Conservation (phyloP, 2,797 vertebrate species). For the Sebastes miniatus region DNA sequence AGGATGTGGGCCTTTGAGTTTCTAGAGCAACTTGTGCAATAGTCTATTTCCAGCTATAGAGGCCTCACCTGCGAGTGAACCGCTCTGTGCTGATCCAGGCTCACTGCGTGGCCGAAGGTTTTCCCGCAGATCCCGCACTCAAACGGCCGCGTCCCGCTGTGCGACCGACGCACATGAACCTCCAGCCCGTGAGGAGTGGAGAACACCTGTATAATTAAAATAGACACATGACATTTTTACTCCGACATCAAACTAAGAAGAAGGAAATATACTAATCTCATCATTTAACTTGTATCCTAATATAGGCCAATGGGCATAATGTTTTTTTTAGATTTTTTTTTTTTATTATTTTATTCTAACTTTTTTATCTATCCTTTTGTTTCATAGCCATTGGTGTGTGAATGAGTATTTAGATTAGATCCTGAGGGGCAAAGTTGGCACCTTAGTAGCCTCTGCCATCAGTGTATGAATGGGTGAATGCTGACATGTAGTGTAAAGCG, state of each 20-base stretch:
- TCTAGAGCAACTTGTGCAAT: background rate
- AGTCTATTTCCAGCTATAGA: background rate
- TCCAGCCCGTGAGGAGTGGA: conserved; percentile 97
- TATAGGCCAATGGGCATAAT: too few relatives aligned
- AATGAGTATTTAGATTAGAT: too few relatives aligned
- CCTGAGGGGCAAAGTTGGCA: too few relatives aligned
- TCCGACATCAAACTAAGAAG: background rate
- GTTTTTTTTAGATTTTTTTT: fast-evolving
- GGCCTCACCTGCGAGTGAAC: conserved; percentile 93
- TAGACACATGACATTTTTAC: background rate
- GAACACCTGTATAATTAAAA: conserved; percentile 85
- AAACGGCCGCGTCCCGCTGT: conserved; percentile 96
- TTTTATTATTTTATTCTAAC: too few relatives aligned
- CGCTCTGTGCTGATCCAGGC: conserved; percentile 96
- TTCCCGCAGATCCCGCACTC: conserved; percentile 97
- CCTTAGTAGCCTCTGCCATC: too few relatives aligned
- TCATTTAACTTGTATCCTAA: background rate
- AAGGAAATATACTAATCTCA: background rate
- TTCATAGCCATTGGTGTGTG: too few relatives aligned
- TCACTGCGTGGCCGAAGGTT: conserved; percentile 97
- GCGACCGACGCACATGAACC: conserved; percentile 95
- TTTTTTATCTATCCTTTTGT: too few relatives aligned
- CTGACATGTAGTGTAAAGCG: too few relatives aligned
- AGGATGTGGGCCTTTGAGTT: background rate
- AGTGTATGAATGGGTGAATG: too few relatives aligned